Evolutionary conservation across 30 jellyfish, hydroid and myxozoan species (phyloP).

Genomic region (Kudoa iwatai): DNA sequence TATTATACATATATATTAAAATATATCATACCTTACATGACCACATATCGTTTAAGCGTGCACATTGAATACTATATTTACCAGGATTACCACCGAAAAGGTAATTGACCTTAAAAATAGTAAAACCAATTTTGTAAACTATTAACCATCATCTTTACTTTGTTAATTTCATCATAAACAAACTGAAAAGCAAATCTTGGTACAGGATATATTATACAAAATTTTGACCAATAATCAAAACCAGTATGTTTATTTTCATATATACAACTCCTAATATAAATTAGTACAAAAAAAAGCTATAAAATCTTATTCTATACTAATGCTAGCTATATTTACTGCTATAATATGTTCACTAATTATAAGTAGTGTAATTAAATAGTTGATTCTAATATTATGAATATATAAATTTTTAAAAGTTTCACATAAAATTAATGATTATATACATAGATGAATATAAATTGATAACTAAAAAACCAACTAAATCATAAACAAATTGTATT

Average conservation of each 20-base stretch:
- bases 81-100: constrained; percentile 87
- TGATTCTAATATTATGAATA: too few relatives aligned
- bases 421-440: too few relatives aligned
- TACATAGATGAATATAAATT: too few relatives aligned
- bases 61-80: constrained; percentile 10
- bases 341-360: too few relatives aligned
- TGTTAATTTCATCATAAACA: constrained; percentile 25
- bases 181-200: constrained; percentile 78
- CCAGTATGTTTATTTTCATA: constrained; percentile 24
- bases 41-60: constrained; percentile 64
- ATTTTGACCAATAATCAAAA: constrained; percentile 14
- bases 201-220: constrained; percentile 26
- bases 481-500: too few relatives aligned
- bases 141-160: constrained; percentile 3
- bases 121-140: background rate
- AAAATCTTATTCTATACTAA: too few relatives aligned
- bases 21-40: constrained; percentile 10
- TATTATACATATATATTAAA: too few relatives aligned
- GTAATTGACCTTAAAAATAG: constrained; percentile 14
- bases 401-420: too few relatives aligned
- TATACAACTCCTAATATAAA: constrained; percentile 50
- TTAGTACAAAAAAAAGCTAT: too few relatives aligned
- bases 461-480: too few relatives aligned
- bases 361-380: too few relatives aligned
- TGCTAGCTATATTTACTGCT: too few relatives aligned